Conservation (phyloP, 1,140 invertebrate genomes). For the Drosophila novamexicana region DNA sequence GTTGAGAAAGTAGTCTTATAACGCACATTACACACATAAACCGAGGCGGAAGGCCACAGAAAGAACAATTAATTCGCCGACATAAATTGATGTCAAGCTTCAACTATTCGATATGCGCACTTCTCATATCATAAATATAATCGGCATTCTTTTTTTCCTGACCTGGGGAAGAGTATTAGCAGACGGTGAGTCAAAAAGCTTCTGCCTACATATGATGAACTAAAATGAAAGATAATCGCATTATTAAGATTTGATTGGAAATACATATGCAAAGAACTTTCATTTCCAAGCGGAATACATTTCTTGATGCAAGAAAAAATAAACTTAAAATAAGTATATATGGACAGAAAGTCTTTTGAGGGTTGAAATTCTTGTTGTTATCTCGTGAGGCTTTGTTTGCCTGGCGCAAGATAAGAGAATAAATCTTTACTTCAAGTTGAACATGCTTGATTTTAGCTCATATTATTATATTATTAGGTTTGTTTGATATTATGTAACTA, state of each 20-base stretch:
- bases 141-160: background rate
- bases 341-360: no score
- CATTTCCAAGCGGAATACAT: no score
- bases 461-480: background rate
- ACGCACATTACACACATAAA: slow-evolving; percentile 19
- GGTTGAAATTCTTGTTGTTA: background rate
- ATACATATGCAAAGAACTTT: no score
- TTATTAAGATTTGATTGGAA: no score
- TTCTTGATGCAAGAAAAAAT: no score
- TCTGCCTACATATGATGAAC: no score
- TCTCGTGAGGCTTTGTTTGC: background rate
- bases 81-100: background rate
- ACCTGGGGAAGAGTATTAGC: background rate
- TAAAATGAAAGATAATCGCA: no score
- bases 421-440: background rate
- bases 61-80: background rate
- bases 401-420: background rate
- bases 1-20: slow-evolving; percentile 25
- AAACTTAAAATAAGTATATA: background rate
- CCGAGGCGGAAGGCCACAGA: no score
- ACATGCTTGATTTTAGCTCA: background rate
- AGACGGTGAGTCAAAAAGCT: background rate
- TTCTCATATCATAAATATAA: background rate
- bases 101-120: background rate
- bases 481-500: no score